Base-by-base conservation (phyloP, 2,113 vertebrate genomes). In the Brienomyrus longianalis region DNA sequence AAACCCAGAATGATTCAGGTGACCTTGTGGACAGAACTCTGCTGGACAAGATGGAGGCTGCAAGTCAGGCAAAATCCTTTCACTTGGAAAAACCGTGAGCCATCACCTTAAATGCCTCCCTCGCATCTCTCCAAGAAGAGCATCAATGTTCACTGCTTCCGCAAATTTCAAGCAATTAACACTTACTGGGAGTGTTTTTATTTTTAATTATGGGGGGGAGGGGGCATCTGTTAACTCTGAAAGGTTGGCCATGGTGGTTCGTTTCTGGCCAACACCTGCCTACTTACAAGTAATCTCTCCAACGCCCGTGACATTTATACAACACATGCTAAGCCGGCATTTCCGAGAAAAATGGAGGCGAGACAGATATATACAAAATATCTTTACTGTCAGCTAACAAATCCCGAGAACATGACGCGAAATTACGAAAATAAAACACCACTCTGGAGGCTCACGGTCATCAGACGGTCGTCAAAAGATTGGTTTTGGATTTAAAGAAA, bases 281-380 rank as follows among this genome's bases (percentile, higher is more conserved):
- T 56, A 66, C 88, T 90, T 83, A 90, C 91, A 48, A 88, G 85
- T 88, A 88, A 90, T 62, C 89, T 84, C 87, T 89, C 89, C 90
- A 91, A 91, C 39, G 90, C 74, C n/a, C 45, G 47, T 88, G 87
- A 90, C 91, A 91, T 91, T 92, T 92, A 83, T 62, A 83, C 88
- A 90, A 84, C 88, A 90, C 90, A 90, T 90, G 90, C 91, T 48
- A 88, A 85, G 89, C 51, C 85, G 27, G 89, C 91, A 90, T 88
- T 90, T 89, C 74, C 48, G 21, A 39, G 83, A 66, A 66, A 91
- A 89, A 92, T 90, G 77, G 88, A 90, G 62, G 89, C 50, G 90
- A 90, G 90, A 48, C 51, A 83, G 90, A 91, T 91, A 91, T 66
- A 89, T 80, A 45, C 66, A 89, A 91, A 91, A 62, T 90, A 35